Percentiles rank a stretch among this genome's conserved stretches.
These are phyloP conservation scores for Andrena trimmerana DNA, from an alignment of 2,888 invertebrate species.

Conservation along the genomic window DNA sequence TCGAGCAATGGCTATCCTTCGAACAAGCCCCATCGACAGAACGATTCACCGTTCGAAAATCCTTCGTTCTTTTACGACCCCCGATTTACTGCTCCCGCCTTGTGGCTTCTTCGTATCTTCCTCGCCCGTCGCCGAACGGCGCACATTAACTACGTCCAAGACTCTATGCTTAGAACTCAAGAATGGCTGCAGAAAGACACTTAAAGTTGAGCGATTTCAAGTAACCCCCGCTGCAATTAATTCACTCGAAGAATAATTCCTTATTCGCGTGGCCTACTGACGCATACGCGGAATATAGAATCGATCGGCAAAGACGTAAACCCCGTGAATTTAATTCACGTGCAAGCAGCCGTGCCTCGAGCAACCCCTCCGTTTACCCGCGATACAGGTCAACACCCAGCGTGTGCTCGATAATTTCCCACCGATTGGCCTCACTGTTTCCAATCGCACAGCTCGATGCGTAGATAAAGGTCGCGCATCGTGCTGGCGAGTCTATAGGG, in stretches of 20 bases:
- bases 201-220: no score
- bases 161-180: neutral
- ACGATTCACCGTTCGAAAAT: conserved; percentile 38
- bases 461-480: conserved; percentile 3
- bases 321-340: neutral
- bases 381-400: neutral
- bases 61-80: conserved; percentile 43
- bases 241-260: no score
- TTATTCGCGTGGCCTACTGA: no score
- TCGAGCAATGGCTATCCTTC: conserved; percentile 1
- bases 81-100: conserved; percentile 47
- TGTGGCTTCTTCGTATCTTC: conserved; percentile 49
- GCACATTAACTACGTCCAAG: conserved; percentile 43
- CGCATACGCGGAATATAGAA: no score
- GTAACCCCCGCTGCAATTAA: no score
- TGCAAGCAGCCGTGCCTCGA: neutral
- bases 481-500: neutral
- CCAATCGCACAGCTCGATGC: conserved; percentile 17
- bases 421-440: conserved; percentile 28
- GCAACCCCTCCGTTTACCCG: neutral
- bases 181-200: no score
- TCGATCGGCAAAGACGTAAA: no score
- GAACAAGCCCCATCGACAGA: conserved; percentile 23
- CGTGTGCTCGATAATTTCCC: conserved; percentile 34
- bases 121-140: conserved; percentile 47